Evolutionary conservation across 64 coral and sea anemone species (phyloP), one percentile per base, ranked within the genome.

Genomic region (Pocillopora damicornis): DNA sequence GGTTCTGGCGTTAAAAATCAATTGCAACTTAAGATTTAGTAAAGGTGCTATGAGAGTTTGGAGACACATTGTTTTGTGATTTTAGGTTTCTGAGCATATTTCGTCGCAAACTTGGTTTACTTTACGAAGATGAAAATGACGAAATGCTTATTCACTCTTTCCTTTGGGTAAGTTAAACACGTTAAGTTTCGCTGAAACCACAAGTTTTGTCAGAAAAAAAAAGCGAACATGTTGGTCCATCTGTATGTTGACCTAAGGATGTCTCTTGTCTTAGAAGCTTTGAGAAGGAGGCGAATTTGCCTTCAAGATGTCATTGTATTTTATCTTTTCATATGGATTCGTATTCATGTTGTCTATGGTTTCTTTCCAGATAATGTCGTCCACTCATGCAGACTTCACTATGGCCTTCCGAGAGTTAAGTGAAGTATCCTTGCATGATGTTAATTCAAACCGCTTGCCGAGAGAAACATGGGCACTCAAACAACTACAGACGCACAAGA

Each of bases 321-420:
- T 25, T 59, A 17, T 51, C 63, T 38, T 63, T n/a, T 66, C 15
- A 22, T 16, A n/a, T 80, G 11, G 60, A 57, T 26, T 13, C 36
- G 45, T 9, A 59, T 26, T 61, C 35, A 26, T 61, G 63, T 22
- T 68, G 17, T 74, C 34, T 25, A 22, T 83, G 12, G 79, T 30
- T 68, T 58, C 58, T 61, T 67, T 86, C n/a, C 61, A 98, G 92
- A 79, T 98, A 45, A 98, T 94, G 95, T 87, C 88, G 15, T 20
- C 66, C 26, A 87, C 79, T 16, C 80, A 72, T 37, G 89, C 95
- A 0, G 95, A 98, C 58, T 98, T 94, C 35, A 98, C 95, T 1
- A 94, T 98, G 95, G 89, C 95, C 16, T 98, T 98, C 73, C 88
- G 92, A 15, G 87, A 91, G 86, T 86, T 98, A 16, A 81, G 89